These are phyloP conservation scores for Epinotia demarniana DNA, from an alignment of 2,888 invertebrate species.

Conservation along the genomic window DNA sequence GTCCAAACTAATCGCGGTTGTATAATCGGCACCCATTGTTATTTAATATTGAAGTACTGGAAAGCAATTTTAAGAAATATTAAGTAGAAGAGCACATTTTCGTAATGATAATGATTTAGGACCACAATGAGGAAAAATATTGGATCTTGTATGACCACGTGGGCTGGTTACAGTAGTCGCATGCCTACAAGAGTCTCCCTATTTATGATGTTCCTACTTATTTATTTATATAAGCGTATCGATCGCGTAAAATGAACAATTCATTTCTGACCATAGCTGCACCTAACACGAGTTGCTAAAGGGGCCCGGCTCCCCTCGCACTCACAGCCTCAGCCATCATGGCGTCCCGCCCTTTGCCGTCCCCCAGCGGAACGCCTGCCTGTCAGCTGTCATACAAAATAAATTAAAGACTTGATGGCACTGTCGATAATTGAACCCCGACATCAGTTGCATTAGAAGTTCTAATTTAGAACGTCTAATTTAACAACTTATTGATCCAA, in stretches of 20 bases:
- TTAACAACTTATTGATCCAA: no score
- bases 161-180: background rate
- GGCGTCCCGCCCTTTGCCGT: conserved; percentile 59
- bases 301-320: conserved; percentile 2
- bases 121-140: background rate
- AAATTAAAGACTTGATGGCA: conserved; percentile 50
- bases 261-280: background rate
- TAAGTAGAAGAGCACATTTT: background rate
- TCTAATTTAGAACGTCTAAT: background rate
- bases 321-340: conserved; percentile 52
- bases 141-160: background rate
- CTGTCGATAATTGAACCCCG: conserved; percentile 6
- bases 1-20: no score
- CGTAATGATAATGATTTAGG: background rate
- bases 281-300: conserved; percentile 5
- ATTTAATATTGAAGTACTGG: no score
- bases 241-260: conserved; percentile 18
- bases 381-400: conserved; percentile 63
- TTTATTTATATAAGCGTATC: background rate
- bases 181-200: background rate
- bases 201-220: background rate
- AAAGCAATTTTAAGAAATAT: no score
- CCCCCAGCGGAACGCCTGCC: conserved; percentile 59
- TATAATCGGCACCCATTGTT: no score
- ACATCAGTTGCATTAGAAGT: background rate